Base-by-base conservation (phyloP, 2,113 vertebrate genomes). In the Steatornis caripensis region DNA sequence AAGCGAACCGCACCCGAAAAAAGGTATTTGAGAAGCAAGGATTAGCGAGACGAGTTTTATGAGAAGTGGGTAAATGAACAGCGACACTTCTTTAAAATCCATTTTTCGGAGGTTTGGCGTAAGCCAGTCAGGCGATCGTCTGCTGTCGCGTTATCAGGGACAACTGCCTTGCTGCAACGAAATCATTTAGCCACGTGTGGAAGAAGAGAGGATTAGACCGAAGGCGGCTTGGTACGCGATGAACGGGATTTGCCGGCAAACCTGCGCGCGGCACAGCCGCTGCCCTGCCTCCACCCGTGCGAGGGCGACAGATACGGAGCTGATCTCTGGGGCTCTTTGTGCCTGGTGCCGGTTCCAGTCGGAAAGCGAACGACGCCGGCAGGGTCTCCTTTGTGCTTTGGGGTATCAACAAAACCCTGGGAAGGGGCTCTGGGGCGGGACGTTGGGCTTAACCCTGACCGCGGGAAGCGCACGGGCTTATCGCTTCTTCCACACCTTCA, bases 161-260 rank as follows among this genome's bases (percentile, higher is more conserved):
- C 70, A 86, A 41, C 46, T 72, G 82, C 82, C 79, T 94, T 4
- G 87, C 87, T 93, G 92, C 53, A 68, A 34, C 37, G 82, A 86
- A 96, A 92, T 96, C 45, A 57, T 84, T 86, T 89, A 94, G 94
- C 75, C 83, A 77, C 2, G 62, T 19, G 2, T 88, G 75, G 88
- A 74, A 76, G 71, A 77, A 36, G 75, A 72, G 85, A 70, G 66
- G 90, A 96, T 97, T 94, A 92, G 71, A 46, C 7, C 72, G 92
- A 69, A 75, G 84, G 54, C 7, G 41, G 32, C 49, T 71, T 51
- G 41, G 21, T 48, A 62, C 55, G 49, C 94, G 92, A 20, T 90
- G 78, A 94, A 90, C 84, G 79, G 85, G 94, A 94, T 94, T 96
- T 90, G 32, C 60, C 51, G 55, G 60, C 55, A 91, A 82, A 39